Evolutionary conservation across 2,797 vertebrate genomes (phyloP), one percentile per base, ranked within the genome.

Genomic region (Enteromius unitaeniatus): DNA sequence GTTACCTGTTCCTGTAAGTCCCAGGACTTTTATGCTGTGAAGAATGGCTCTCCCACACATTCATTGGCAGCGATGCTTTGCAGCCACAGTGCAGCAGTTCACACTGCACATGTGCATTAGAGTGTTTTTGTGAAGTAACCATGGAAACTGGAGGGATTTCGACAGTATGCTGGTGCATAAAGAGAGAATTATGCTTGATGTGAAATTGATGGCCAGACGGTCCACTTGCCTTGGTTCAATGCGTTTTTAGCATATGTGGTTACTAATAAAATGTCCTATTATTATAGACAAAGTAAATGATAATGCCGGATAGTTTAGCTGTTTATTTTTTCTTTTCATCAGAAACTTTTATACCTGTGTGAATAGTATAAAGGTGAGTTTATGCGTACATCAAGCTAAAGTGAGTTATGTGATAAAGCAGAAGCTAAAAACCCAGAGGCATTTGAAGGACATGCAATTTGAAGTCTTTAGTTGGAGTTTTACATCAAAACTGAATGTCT

Each of bases 71-170:
- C 67, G 37, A 78, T 45, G 64, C 58, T 78, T 73, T 47, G 47
- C 65, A 28, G 67, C 9, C 37, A 37, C 34, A 62, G 79, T 82
- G 78, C 86, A 77, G 84, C 87, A 79, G 81, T 53, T 40, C 26
- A 34, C 62, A 42, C 17, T 26, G 82, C 86, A 80, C 85, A 87
- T 88, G 87, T 87, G 85, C 79, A 81, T 23, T 79, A 68, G 79
- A 85, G 81, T 88, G 85, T 89, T 88, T 88, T 86, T 85, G 81
- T 83, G 79, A 49, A 51, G 88, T 89, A 87, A 86, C 88, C 87
- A 89, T 89, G 86, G 87, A 88, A 89, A 88, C 88, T 81, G 78
- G 53, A 64, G 84, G 80, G 74, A 79, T 81, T 78, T 86, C 67
- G 42, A 79, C 82, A 85, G 62, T 82, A 81, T 81, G 80, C 70